These are phyloP conservation scores for Pachliopta kotzebuea DNA, from an alignment of 2,888 invertebrate species.

Conservation along the genomic window DNA sequence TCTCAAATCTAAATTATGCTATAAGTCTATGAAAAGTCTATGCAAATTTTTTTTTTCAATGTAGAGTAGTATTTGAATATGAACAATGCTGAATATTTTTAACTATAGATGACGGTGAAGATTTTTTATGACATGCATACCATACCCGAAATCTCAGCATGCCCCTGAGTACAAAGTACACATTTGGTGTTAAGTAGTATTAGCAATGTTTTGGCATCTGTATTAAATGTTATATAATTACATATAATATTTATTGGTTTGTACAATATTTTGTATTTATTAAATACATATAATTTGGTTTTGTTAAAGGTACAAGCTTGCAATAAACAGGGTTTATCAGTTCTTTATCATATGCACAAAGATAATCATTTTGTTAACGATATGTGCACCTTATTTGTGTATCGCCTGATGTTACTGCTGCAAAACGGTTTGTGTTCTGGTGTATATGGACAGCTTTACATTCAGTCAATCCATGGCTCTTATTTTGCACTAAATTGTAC, in stretches of 20 bases:
- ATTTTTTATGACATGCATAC: no score
- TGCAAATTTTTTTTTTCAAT: no score
- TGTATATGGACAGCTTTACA: conserved; percentile 41
- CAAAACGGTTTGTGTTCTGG: conserved; percentile 48
- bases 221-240: no score
- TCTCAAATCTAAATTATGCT: no score
- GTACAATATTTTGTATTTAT: background rate
- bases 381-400: conserved; percentile 45
- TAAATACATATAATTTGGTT: conserved; percentile 17
- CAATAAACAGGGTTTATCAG: conserved; percentile 40
- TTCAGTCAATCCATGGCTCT: conserved; percentile 32
- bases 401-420: conserved; percentile 40
- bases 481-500: conserved; percentile 21
- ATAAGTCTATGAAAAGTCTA: no score
- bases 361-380: conserved; percentile 38
- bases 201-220: no score
- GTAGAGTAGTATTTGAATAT: no score
- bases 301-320: conserved; percentile 31
- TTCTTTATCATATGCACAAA: conserved; percentile 31
- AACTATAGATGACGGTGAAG: no score
- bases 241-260: background rate
- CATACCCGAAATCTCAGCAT: no score
- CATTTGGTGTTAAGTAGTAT: no score
- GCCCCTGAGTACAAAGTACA: no score
- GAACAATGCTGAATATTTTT: no score